Conservation (phyloP, 2,888 invertebrate genomes). For the Noctua comes region DNA sequence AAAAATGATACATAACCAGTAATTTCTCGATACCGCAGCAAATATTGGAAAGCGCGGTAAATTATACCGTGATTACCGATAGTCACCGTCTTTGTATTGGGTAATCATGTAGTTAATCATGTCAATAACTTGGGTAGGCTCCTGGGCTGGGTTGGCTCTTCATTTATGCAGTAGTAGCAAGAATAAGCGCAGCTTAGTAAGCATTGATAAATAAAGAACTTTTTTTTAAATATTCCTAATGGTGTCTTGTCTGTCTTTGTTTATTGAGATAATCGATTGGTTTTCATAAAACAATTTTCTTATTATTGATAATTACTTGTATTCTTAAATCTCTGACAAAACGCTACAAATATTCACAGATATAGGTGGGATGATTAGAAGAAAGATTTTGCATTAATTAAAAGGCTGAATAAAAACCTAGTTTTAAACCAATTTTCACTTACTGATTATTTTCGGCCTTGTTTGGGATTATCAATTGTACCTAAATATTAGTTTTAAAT, state of each 20-base stretch:
- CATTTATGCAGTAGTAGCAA: slow-evolving; percentile 2
- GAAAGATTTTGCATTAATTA: not conserved
- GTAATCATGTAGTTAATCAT: slow-evolving; percentile 36
- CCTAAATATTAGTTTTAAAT: not conserved
- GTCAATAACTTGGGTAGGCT: slow-evolving; percentile 5
- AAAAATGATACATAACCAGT: slow-evolving; percentile 16
- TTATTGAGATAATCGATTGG: not conserved
- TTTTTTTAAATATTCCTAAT: not conserved
- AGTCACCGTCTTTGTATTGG: slow-evolving; percentile 25
- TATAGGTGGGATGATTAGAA: not conserved
- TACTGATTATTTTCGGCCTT: not conserved
- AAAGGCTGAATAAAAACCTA: not conserved
- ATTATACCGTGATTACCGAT: slow-evolving; percentile 32
- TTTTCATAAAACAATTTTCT: not conserved
- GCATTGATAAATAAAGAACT: not conserved
- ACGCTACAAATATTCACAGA: not conserved
- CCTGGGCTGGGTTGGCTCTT: not conserved
- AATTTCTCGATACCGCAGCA: slow-evolving; percentile 22
- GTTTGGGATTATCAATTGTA: not conserved
- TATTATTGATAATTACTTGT: not conserved
- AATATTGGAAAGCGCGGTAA: slow-evolving; percentile 35
- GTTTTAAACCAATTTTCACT: not conserved
- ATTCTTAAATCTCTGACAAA: too few species aligned
- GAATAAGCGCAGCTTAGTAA: not conserved
- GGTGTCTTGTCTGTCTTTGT: not conserved